phyloP scores from a whole-genome alignment of 2,888 invertebrate genomes.

The Cabera pusaria region DNA sequence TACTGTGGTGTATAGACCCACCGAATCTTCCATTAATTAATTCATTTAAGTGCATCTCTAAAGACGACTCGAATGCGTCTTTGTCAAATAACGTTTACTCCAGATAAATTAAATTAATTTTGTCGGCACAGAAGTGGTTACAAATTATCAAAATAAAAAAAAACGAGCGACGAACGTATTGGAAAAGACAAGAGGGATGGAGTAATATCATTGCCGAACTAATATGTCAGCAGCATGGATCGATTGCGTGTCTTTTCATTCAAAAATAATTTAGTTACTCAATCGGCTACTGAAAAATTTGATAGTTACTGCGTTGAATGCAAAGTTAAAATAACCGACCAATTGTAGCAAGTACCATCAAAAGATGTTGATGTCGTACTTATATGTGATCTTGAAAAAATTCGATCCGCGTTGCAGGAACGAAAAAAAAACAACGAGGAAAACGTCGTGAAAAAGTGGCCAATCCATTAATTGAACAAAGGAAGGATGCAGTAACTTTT shows the following conservation, averaged over 20 bases:
- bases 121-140: neutral
- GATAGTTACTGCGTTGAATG: too few species aligned
- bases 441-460: constrained; percentile 3
- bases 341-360: too few species aligned
- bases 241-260: neutral
- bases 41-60: too few species aligned
- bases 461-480: constrained; percentile 1
- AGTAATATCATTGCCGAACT: constrained; percentile 1
- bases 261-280: too few species aligned
- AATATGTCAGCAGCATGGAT: constrained; percentile 1
- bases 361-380: constrained; percentile 1
- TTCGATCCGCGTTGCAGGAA: neutral
- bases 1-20: too few species aligned
- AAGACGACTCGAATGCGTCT: neutral
- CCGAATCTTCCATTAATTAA: too few species aligned
- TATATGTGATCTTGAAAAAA: neutral
- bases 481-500: constrained; percentile 1
- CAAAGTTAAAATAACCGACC: too few species aligned
- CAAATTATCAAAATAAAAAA: neutral
- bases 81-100: neutral
- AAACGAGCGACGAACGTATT: too few species aligned
- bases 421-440: neutral
- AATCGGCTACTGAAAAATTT: too few species aligned
- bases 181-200: constrained; percentile 1
- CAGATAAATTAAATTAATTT: constrained; percentile 1